A percentile compares a stretch with the other conserved stretches of the same genome.
These are phyloP conservation scores for Eupithecia insigniata DNA, from an alignment of 2,888 invertebrate genomes.

Conservation along the genomic window DNA sequence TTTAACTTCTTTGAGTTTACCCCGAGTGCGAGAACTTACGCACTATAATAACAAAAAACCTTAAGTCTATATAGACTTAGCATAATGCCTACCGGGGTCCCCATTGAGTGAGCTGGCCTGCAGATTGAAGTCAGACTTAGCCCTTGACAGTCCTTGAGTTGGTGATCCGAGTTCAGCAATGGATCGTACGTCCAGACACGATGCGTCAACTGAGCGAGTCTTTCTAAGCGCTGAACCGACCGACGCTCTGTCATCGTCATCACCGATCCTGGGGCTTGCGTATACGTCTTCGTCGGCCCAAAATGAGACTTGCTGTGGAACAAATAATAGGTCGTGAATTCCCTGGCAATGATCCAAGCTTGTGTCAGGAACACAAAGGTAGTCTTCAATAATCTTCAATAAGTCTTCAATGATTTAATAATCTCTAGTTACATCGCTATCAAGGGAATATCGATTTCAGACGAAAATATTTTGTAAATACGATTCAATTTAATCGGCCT, in stretches of 20 bases:
- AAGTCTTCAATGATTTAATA: not conserved
- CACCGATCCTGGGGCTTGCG: conserved; percentile 85
- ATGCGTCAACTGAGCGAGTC: conserved; percentile 95
- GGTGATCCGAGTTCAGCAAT: conserved; percentile 87
- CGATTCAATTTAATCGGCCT: not conserved
- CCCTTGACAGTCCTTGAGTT: conserved; percentile 88
- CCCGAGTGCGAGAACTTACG: too few relatives aligned
- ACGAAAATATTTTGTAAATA: not conserved
- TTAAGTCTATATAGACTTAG: too few relatives aligned
- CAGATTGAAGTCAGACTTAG: conserved; percentile 94
- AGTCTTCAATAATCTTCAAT: not conserved
- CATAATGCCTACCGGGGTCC: conserved; percentile 85
- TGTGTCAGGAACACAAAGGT: not conserved
- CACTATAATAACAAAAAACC: too few relatives aligned
- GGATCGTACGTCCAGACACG: conserved; percentile 92
- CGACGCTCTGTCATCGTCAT: conserved; percentile 89
- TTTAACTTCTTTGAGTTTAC: too few relatives aligned
- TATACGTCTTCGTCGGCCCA: conserved; percentile 91
- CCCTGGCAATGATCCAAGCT: not conserved
- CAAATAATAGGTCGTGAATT: not conserved
- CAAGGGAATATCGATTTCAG: not conserved
- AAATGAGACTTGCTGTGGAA: conserved; percentile 88
- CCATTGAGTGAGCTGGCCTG: conserved; percentile 89
- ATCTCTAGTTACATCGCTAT: conserved; percentile 1
- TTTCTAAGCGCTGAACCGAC: conserved; percentile 92